These are phyloP conservation scores for Opisthocomus hoazin DNA, from an alignment of 2,113 vertebrate genomes.

Conservation along the genomic window DNA sequence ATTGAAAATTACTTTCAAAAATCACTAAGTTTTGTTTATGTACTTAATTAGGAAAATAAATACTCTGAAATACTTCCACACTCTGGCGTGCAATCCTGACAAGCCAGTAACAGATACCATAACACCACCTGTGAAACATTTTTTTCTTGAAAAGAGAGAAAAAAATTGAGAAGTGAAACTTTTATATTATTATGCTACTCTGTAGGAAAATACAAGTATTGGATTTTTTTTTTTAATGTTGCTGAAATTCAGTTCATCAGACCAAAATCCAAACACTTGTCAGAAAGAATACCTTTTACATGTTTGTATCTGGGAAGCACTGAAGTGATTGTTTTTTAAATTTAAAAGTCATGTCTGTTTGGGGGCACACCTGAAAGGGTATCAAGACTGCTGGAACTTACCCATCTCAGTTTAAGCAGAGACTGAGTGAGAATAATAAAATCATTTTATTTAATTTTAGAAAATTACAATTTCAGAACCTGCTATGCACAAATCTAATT, in stretches of 20 bases:
- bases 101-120: neutral
- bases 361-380: neutral
- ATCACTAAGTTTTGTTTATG: neutral
- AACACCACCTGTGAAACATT: neutral
- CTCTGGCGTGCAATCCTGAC: neutral
- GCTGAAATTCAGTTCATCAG: constrained; percentile 34
- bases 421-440: neutral
- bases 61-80: neutral
- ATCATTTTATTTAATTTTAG: neutral
- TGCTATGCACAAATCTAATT: neutral
- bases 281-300: constrained; percentile 22
- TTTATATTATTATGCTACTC: neutral
- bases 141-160: neutral
- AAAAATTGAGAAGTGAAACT: neutral
- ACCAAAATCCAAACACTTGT: constrained; percentile 36
- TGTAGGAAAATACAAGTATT: neutral
- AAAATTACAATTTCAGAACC: neutral
- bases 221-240: neutral
- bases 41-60: neutral
- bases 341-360: neutral
- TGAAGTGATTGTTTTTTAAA: constrained; percentile 54
- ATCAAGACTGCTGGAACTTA: neutral
- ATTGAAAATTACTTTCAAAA: neutral
- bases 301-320: constrained; percentile 17
- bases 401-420: neutral